phyloP scores from a whole-genome alignment of 2,797 vertebrate species.

The Serranus cabrilla region DNA sequence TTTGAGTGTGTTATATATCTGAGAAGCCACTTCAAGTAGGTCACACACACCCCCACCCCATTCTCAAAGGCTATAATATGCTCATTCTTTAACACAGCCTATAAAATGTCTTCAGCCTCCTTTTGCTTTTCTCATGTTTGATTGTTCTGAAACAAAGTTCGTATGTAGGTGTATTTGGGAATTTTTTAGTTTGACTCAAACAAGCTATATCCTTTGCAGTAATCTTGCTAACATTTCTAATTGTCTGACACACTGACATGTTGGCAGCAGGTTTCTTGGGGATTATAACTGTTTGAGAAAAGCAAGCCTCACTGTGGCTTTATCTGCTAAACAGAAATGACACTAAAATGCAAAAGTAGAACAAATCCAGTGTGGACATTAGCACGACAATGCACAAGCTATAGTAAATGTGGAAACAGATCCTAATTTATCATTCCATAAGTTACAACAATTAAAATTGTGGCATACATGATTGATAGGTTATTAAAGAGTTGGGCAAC shows the following conservation, averaged over 20 bases:
- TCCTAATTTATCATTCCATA: not conserved
- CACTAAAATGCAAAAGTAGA: not conserved
- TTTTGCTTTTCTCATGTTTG: not conserved
- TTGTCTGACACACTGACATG: not conserved
- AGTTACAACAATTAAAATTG: not conserved
- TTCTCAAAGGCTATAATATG: not conserved
- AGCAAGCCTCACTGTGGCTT: not conserved
- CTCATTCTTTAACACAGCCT: not conserved
- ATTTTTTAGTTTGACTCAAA: too few species aligned
- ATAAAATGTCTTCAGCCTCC: not conserved
- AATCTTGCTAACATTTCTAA: not conserved
- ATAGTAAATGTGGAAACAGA: not conserved
- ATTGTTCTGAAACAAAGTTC: not conserved
- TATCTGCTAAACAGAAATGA: not conserved
- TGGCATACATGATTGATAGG: not conserved
- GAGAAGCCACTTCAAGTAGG: not conserved
- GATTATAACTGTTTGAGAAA: not conserved
- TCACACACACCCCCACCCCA: not conserved
- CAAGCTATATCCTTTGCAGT: conserved; percentile 7
- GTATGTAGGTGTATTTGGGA: too few species aligned
- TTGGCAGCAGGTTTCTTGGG: not conserved
- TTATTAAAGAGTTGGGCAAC: not conserved
- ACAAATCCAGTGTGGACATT: not conserved
- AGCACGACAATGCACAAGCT: not conserved
- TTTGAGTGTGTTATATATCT: not conserved